Evolutionary conservation across 2,888 invertebrate genomes (phyloP).

Genomic region (Pherbina coryleti): DNA sequence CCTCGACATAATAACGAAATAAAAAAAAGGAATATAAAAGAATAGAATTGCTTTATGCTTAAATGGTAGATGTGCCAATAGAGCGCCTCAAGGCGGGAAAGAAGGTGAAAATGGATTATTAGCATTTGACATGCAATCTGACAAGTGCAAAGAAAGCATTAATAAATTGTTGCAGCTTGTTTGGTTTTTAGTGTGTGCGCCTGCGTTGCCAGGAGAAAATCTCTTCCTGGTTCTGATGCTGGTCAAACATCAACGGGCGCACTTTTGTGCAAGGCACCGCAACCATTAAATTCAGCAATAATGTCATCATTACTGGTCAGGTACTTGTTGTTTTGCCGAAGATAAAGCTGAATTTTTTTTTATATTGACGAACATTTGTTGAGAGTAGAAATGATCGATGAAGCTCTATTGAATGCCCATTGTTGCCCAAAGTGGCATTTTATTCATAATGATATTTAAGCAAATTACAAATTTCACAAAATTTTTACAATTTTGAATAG

Average conservation of each 20-base stretch:
- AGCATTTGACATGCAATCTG: constrained; percentile 66
- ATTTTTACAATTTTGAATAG: too few species aligned
- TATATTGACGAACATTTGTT: too few species aligned
- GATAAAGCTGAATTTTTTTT: too few species aligned
- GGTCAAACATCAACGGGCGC: neutral
- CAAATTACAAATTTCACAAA: too few species aligned
- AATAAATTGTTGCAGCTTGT: constrained; percentile 34
- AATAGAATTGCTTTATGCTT: neutral
- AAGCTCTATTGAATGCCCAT: too few species aligned
- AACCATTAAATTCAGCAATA: neutral
- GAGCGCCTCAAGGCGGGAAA: constrained; percentile 15
- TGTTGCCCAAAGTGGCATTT: too few species aligned
- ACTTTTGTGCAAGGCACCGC: neutral
- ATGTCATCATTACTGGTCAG: constrained; percentile 23
- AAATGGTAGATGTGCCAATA: neutral
- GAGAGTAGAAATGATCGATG: too few species aligned
- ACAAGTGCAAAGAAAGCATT: constrained; percentile 57
- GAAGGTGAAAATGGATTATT: constrained; percentile 60
- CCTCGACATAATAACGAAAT: neutral
- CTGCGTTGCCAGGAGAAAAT: neutral
- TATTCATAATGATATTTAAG: too few species aligned
- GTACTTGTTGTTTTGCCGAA: neutral
- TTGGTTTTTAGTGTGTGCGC: constrained; percentile 32
- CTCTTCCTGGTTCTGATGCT: constrained; percentile 20
- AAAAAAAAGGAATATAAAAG: neutral